These are phyloP conservation scores for Cepphus grylle DNA, from an alignment of 2,113 vertebrate species.

Conservation along the genomic window DNA sequence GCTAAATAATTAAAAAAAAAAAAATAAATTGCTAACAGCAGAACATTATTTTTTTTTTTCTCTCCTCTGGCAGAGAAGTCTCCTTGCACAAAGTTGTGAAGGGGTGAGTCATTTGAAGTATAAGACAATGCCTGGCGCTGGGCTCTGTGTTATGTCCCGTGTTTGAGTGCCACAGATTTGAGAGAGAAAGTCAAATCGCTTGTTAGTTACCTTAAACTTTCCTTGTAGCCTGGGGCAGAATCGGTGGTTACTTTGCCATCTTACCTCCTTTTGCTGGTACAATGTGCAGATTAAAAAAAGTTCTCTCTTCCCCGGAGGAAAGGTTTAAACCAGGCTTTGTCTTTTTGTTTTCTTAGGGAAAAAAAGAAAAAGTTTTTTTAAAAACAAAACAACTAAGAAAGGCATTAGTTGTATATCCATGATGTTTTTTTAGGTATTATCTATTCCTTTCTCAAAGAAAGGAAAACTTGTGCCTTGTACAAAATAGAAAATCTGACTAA, in stretches of 20 bases:
- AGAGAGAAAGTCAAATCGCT: background rate
- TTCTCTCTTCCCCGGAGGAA: background rate
- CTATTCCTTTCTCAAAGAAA: background rate
- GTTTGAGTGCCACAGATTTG: background rate
- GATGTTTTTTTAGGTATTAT: background rate
- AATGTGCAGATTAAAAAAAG: background rate
- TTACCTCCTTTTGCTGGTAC: background rate
- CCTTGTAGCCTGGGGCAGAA: background rate
- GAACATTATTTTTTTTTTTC: background rate
- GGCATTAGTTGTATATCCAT: background rate
- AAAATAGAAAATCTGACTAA: background rate
- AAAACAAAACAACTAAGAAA: background rate
- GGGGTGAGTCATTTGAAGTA: background rate
- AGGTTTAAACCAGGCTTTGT: background rate
- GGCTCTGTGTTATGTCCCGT: background rate
- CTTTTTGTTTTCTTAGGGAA: background rate
- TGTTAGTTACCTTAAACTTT: background rate
- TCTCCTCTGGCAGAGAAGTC: background rate
- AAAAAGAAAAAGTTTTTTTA: background rate
- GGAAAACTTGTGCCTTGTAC: background rate
- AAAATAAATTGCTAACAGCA: background rate
- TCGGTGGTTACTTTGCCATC: background rate
- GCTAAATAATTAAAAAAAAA: background rate
- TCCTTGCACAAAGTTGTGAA: background rate
- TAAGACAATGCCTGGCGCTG: background rate